Evolutionary conservation across 2,113 vertebrate species (phyloP).

Genomic region (Lepisosteus oculatus): DNA sequence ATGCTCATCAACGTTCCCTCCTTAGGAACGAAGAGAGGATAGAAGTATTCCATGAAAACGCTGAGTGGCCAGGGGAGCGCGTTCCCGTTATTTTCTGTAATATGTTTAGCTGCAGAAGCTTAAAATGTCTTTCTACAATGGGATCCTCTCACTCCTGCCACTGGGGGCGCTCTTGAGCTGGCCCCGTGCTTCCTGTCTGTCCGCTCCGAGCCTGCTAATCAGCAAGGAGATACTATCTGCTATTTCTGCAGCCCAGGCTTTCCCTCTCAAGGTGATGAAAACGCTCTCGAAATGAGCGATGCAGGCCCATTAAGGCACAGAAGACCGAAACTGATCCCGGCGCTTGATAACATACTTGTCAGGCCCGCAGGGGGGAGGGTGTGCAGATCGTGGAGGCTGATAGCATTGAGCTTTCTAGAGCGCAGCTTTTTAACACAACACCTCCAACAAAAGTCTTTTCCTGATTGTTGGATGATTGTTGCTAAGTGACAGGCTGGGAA

Average conservation of each 20-base stretch:
- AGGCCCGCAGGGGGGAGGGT: conserved; percentile 19
- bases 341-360: too few relatives aligned
- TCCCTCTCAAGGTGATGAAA: background rate
- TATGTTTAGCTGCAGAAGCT: too few relatives aligned
- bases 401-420: conserved; percentile 17
- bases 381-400: conserved; percentile 32
- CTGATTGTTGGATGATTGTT: conserved; percentile 29
- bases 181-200: too few relatives aligned
- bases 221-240: background rate
- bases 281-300: background rate
- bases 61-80: conserved; percentile 39
- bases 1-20: conserved; percentile 34
- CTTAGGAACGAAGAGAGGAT: conserved; percentile 1
- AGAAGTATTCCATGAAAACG: conserved; percentile 47
- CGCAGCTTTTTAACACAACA: conserved; percentile 32
- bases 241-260: background rate
- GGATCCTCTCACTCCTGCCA: too few relatives aligned
- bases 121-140: too few relatives aligned
- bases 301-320: conserved; percentile 19
- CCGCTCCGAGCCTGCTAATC: background rate
- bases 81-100: conserved; percentile 14
- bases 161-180: too few relatives aligned
- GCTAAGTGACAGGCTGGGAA: conserved; percentile 28
- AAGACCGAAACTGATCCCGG: conserved; percentile 9
- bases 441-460: conserved; percentile 33